These are phyloP conservation scores for Carollia perspicillata DNA, from an alignment of 2,113 vertebrate species.

Conservation along the genomic window DNA sequence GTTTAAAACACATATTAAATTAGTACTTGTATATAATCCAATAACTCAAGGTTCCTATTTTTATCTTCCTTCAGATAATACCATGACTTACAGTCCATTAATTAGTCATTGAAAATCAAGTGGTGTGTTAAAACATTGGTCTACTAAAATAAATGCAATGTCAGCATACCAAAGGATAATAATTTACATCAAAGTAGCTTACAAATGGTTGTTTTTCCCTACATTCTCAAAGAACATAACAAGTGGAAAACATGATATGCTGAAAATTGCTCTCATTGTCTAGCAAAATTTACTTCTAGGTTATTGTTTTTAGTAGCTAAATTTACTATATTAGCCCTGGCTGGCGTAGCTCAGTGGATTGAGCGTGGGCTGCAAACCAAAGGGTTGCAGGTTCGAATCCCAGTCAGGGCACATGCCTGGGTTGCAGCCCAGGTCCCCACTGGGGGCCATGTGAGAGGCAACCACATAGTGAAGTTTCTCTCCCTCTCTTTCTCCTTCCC, in stretches of 20 bases:
- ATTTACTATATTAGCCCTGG: neutral
- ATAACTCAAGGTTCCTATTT: neutral
- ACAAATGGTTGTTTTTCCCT: neutral
- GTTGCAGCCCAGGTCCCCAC: no score
- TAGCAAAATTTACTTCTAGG: neutral
- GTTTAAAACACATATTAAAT: constrained; percentile 64
- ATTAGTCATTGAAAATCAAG: neutral
- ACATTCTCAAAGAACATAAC: neutral
- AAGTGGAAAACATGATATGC: neutral
- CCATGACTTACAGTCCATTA: neutral
- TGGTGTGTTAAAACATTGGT: neutral
- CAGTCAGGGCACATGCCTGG: no score
- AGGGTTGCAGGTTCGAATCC: no score
- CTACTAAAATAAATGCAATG: neutral
- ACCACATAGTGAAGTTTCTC: no score
- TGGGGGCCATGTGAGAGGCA: no score
- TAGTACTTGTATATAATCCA: neutral
- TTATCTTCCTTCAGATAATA: neutral
- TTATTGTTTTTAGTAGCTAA: constrained; percentile 9
- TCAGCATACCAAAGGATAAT: neutral
- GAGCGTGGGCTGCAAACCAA: no score
- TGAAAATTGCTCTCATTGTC: neutral
- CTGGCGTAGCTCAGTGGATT: no score
- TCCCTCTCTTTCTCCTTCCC: no score
- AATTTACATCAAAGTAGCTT: neutral